Conservation (phyloP, 2,888 invertebrate genomes). For the Aphidoletes aphidimyza region DNA sequence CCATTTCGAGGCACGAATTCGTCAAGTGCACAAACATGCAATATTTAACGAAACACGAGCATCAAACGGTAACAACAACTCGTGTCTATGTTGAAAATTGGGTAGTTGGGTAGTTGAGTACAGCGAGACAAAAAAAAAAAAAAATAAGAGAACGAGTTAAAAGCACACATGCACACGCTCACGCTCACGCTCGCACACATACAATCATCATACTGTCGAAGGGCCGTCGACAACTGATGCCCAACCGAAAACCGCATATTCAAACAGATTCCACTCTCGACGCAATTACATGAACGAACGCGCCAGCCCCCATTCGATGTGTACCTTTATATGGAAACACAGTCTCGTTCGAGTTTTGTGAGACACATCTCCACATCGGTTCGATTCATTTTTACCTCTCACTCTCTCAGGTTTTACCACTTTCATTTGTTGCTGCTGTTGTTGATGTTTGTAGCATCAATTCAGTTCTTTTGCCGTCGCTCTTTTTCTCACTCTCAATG, state of each 20-base stretch:
- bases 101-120: too few species aligned
- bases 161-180: too few species aligned
- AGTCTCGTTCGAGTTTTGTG: neutral
- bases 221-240: slow-evolving; percentile 18
- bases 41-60: slow-evolving; percentile 28
- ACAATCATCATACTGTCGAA: too few species aligned
- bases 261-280: neutral
- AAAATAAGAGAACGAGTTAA: too few species aligned
- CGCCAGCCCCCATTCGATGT: neutral
- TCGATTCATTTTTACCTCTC: too few species aligned
- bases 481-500: neutral
- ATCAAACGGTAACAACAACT: neutral
- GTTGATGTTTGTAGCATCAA: neutral
- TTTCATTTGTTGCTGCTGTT: too few species aligned
- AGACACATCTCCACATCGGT: neutral
- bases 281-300: slow-evolving; percentile 44
- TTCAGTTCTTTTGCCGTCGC: neutral
- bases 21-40: slow-evolving; percentile 38
- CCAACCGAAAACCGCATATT: slow-evolving; percentile 42
- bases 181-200: too few species aligned
- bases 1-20: slow-evolving; percentile 18
- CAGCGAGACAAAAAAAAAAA: slow-evolving; percentile 1
- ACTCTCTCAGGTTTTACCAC: too few species aligned
- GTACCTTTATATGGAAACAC: neutral
- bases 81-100: neutral